A percentile compares a stretch with the other conserved stretches of the same genome.
These are phyloP conservation scores for Conops quadrifasciatus DNA, from an alignment of 2,888 invertebrate species.

Conservation along the genomic window DNA sequence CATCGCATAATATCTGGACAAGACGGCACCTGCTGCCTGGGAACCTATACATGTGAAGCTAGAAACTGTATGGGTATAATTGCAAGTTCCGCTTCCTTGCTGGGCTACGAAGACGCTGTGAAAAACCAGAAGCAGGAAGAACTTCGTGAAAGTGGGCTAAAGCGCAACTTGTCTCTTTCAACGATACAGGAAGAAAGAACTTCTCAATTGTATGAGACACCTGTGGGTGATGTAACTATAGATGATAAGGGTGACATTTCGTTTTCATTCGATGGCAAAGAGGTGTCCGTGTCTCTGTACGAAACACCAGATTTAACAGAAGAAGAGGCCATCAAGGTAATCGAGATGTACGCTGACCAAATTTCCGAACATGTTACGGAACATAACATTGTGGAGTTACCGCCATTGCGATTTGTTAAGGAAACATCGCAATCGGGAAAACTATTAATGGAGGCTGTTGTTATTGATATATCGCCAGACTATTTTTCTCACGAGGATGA, in stretches of 20 bases:
- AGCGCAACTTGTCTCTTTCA: conserved; percentile 83
- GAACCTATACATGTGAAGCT: conserved; percentile 91
- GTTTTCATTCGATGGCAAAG: conserved; percentile 90
- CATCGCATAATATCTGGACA: conserved; percentile 90
- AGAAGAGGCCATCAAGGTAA: conserved; percentile 89
- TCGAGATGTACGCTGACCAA: conserved; percentile 94
- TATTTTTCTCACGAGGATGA: conserved; percentile 84
- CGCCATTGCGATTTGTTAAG: conserved; percentile 86
- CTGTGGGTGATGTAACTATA: conserved; percentile 78
- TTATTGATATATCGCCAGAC: conserved; percentile 88
- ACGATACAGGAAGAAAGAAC: conserved; percentile 92
- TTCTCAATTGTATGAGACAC: conserved; percentile 86
- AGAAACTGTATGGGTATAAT: conserved; percentile 91
- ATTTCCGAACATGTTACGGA: conserved; percentile 87
- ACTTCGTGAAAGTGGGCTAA: conserved; percentile 65
- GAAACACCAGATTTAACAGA: conserved; percentile 93
- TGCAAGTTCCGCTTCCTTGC: conserved; percentile 85
- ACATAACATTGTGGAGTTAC: conserved; percentile 85
- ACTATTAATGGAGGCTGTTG: conserved; percentile 88
- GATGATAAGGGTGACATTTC: conserved; percentile 88
- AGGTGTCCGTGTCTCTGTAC: conserved; percentile 88
- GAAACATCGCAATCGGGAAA: conserved; percentile 90
- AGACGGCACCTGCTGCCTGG: conserved; percentile 88
- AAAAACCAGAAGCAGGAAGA: conserved; percentile 65
- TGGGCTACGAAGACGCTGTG: conserved; percentile 84